A percentile compares a stretch with the other conserved stretches of the same genome.
Conservation (phyloP, 2,797 vertebrate species). For the Cichlasoma orientale region DNA sequence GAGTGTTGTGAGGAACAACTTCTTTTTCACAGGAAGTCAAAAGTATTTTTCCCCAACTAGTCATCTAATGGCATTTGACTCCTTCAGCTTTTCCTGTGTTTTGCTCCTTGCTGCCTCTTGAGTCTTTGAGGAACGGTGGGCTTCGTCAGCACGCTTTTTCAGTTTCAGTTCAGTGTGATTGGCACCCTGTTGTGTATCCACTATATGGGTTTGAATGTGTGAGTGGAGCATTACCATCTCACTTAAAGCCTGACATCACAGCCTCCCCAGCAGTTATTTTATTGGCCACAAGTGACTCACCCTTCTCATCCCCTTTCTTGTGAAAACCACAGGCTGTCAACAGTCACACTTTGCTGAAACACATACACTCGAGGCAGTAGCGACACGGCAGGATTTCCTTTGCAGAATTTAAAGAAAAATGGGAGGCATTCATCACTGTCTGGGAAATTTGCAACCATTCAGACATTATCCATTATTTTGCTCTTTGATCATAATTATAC, state of each 20-base stretch:
- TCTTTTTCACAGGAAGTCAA: not conserved
- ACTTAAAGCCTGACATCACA: not conserved
- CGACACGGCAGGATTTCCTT: conserved; percentile 13
- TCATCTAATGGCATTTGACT: not conserved
- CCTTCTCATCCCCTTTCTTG: not conserved
- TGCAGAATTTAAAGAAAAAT: conserved; percentile 32
- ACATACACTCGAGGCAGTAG: not conserved
- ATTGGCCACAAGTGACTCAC: not conserved
- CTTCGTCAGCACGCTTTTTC: not conserved
- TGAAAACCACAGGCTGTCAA: not conserved
- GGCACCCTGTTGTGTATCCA: not conserved
- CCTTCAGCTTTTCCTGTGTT: not conserved
- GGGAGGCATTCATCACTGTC: conserved; percentile 54
- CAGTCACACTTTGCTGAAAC: not conserved
- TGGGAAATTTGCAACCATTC: conserved; percentile 51
- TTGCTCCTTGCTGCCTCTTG: not conserved
- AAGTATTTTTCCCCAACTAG: not conserved
- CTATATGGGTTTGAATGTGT: not conserved
- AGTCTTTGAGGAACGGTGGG: not conserved
- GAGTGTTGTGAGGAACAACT: not conserved
- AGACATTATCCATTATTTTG: conserved; percentile 56
- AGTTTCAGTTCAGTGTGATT: not conserved
- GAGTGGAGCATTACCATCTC: rapidly evolving
- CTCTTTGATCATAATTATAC: conserved; percentile 61
- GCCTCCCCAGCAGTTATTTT: not conserved